Conservation (phyloP, 1,140 invertebrate genomes). For the Globodera ellingtonae region DNA sequence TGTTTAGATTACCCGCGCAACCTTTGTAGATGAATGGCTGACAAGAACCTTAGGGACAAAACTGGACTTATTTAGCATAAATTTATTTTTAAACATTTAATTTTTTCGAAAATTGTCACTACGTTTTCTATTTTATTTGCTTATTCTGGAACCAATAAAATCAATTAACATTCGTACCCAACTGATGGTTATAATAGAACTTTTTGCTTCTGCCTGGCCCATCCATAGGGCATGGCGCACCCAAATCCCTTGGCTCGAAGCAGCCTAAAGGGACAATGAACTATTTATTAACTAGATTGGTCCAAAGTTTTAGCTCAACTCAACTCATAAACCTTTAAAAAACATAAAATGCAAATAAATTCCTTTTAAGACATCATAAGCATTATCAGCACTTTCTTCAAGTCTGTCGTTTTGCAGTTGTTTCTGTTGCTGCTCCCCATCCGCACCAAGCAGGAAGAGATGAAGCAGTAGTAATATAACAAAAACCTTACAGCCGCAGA, state of each 20-base stretch:
- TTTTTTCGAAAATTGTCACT: neutral
- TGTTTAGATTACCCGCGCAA: slow-evolving; percentile 38
- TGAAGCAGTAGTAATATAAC: too few species aligned
- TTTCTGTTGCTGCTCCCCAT: too few species aligned
- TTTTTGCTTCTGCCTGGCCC: neutral
- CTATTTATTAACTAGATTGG: too few species aligned
- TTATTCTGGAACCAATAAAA: neutral
- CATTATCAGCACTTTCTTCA: too few species aligned
- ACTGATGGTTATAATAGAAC: slow-evolving; percentile 28
- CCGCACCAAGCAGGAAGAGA: too few species aligned
- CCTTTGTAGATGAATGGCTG: slow-evolving; percentile 27
- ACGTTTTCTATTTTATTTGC: neutral
- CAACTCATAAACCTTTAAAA: too few species aligned
- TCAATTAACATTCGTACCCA: slow-evolving; percentile 5
- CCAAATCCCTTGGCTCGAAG: slow-evolving; percentile 18
- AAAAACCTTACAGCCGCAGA: too few species aligned
- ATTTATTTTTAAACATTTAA: neutral
- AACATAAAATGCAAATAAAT: too few species aligned
- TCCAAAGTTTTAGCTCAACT: too few species aligned
- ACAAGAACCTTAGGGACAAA: slow-evolving; percentile 20
- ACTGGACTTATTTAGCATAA: neutral
- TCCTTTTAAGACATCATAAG: too few species aligned
- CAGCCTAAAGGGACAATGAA: neutral
- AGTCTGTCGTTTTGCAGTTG: too few species aligned
- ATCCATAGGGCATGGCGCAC: slow-evolving; percentile 7